A percentile compares a stretch with the other conserved stretches of the same genome.
These are phyloP conservation scores for Nannobrachium achirus DNA, from an alignment of 2,113 vertebrate species.

Conservation along the genomic window DNA sequence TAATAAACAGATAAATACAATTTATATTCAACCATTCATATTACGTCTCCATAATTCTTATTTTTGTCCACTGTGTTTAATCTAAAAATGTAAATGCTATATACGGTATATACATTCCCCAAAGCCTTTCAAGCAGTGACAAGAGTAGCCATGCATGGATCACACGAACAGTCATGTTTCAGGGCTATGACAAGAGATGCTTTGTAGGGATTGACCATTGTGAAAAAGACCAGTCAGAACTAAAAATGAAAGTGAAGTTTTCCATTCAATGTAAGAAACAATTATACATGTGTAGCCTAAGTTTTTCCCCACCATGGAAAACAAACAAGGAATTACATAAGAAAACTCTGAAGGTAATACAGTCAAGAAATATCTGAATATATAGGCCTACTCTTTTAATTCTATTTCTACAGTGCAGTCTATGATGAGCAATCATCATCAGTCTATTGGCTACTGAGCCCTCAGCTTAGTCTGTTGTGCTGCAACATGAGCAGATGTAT, in stretches of 20 bases:
- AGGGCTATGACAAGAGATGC: too few relatives aligned
- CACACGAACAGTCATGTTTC: too few relatives aligned
- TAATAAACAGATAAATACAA: too few relatives aligned
- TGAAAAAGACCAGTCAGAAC: too few relatives aligned
- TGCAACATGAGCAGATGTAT: conserved; percentile 42
- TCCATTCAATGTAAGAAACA: too few relatives aligned
- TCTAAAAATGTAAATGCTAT: too few relatives aligned
- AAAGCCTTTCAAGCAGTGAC: background rate
- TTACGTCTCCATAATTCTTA: background rate
- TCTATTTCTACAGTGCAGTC: background rate
- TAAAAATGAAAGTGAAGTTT: too few relatives aligned
- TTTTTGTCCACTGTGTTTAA: too few relatives aligned
- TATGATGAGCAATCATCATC: conserved; percentile 31
- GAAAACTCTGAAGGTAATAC: too few relatives aligned
- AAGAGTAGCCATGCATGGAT: too few relatives aligned
- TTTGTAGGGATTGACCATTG: background rate
- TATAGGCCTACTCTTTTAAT: background rate
- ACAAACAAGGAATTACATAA: background rate
- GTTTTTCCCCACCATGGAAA: background rate
- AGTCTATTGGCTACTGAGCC: conserved; percentile 37
- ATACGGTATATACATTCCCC: too few relatives aligned
- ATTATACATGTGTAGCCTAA: too few relatives aligned
- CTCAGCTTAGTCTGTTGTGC: conserved; percentile 31
- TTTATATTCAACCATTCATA: conserved; percentile 1
- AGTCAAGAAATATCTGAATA: background rate